Base-by-base conservation (phyloP, 2,888 invertebrate species). In the Petrophora chlorosata region DNA sequence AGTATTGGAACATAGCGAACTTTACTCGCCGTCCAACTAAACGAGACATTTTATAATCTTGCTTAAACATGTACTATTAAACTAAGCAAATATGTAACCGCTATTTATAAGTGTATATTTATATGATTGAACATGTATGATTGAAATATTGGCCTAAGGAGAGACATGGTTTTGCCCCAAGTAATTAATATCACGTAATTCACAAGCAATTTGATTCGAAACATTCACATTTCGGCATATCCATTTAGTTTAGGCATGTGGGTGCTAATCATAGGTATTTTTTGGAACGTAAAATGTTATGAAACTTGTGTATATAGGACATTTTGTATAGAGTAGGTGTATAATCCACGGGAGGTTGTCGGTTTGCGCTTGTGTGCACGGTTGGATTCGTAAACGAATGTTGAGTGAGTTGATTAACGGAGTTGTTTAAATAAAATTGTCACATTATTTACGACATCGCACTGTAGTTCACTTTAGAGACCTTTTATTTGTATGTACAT, bases 181-280 rank as follows among this genome's bases (percentile, higher is more conserved):
- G 39, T n/a, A 53, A 51, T 52, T 54, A 12, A 56, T 59, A 53
- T 64, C 56, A 62, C 55, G 30, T 48, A 48, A 46, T 61, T 64
- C 63, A 57, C 61, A 62, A 68, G 70, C 66, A 67, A 67, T 71
- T 53, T 51, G 60, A 63, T 67, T 69, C 60, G 70, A 19, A 26
- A 33, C 34, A 35, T 47, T 43, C 42, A 42, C 38, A 49, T 73
- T 70, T 74, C 66, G 65, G 76, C 81, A 80, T 83, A 82, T 82
- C 76, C 68, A 71, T 76, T 56, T 79, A 77, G 71, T 76, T 72
- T 76, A 76, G 69, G 65, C 68, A 72, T 63, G 76, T 73, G 83
- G 86, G 86, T 86, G 86, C 85, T 85, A 83, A 75, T 42, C 45
- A 67, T 66, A 65, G 70, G 66, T 65, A 59, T 38, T 46, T 63